phyloP scores from a whole-genome alignment of 2,888 invertebrate species.

The Spatulosminthurus flaviceps region DNA sequence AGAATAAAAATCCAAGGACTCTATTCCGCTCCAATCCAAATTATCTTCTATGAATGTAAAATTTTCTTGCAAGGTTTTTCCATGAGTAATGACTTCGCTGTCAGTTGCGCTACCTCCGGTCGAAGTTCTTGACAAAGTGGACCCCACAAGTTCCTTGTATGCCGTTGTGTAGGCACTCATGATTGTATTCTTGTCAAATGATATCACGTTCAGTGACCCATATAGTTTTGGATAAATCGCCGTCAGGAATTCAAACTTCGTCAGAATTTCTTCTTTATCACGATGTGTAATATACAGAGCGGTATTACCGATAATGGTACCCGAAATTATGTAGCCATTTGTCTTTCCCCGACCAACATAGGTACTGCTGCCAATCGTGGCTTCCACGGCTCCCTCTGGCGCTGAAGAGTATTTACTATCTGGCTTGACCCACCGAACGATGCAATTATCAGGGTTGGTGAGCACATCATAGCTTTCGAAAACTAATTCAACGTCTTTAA shows the following conservation, averaged over 20 bases:
- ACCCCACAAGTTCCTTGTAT: background rate
- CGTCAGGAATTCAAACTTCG: background rate
- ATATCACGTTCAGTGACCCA: background rate
- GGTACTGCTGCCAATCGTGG: background rate
- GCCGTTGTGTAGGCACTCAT: background rate
- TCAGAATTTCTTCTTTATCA: background rate
- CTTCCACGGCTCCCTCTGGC: background rate
- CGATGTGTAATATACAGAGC: background rate
- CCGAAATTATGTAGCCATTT: background rate
- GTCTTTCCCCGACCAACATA: background rate
- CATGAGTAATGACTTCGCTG: background rate
- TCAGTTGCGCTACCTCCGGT: background rate
- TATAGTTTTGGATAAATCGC: background rate
- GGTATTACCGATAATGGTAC: background rate
- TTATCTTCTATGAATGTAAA: background rate
- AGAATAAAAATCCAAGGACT: background rate
- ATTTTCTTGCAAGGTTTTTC: background rate
- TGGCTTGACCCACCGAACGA: background rate
- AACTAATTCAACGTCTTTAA: background rate
- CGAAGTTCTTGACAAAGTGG: background rate
- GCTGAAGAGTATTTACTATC: background rate
- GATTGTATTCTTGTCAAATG: background rate
- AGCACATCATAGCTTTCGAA: background rate
- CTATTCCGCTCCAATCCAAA: background rate
- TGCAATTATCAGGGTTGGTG: background rate